Evolutionary conservation across 2,888 invertebrate species (phyloP).

Genomic region (Erannis defoliaria): DNA sequence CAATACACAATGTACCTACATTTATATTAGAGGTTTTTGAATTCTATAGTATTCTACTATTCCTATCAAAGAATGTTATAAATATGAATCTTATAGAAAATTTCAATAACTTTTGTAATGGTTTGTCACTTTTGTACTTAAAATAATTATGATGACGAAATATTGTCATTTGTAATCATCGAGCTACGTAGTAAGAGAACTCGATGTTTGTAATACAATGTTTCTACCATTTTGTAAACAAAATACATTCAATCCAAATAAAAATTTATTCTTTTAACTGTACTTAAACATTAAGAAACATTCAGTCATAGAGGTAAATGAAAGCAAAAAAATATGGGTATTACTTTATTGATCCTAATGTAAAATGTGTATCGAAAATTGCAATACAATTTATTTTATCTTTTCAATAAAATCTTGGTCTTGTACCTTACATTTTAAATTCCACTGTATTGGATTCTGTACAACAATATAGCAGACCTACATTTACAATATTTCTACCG

Average conservation of each 20-base stretch:
- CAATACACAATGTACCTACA: not conserved
- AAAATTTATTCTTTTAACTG: conserved; percentile 11
- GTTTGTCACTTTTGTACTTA: conserved; percentile 39
- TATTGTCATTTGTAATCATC: conserved; percentile 24
- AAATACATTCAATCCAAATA: conserved; percentile 26
- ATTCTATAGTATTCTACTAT: conserved; percentile 4
- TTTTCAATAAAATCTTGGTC: conserved; percentile 84
- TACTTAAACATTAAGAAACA: conserved; percentile 4
- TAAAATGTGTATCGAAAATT: conserved; percentile 86
- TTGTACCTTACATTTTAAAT: conserved; percentile 75
- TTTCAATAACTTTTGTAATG: conserved; percentile 46
- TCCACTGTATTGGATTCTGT: conserved; percentile 73
- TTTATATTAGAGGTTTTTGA: not conserved
- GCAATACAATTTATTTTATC: conserved; percentile 81
- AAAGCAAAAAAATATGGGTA: conserved; percentile 70
- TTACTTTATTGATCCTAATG: conserved; percentile 86
- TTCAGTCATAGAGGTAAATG: conserved; percentile 50
- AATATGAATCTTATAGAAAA: conserved; percentile 38
- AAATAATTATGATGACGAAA: conserved; percentile 21
- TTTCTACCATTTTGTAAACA: conserved; percentile 31
- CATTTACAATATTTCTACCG: conserved; percentile 69
- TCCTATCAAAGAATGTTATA: conserved; percentile 15
- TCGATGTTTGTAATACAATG: conserved; percentile 32
- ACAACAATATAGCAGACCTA: conserved; percentile 73
- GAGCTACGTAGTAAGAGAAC: too few species aligned